Evolutionary conservation across 2,888 invertebrate genomes (phyloP).

Genomic region (Prenolepis imparis): DNA sequence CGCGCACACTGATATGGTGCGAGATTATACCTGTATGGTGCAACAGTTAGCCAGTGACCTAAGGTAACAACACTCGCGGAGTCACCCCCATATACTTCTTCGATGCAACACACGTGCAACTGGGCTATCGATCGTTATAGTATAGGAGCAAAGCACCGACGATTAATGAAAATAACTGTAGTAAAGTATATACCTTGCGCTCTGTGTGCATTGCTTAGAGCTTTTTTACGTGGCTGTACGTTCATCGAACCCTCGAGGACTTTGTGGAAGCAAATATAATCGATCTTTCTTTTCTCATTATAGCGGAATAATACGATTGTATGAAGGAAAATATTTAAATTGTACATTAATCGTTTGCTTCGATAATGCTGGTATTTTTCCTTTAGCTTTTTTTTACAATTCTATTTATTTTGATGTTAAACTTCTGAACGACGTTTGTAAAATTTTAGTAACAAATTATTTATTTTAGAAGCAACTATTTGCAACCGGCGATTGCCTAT

Average conservation of each 20-base stretch:
- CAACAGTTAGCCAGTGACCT: constrained; percentile 81
- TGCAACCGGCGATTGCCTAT: neutral
- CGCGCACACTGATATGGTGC: constrained; percentile 70
- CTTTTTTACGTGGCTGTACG: constrained; percentile 66
- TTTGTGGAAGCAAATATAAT: constrained; percentile 55
- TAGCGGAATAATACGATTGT: constrained; percentile 26
- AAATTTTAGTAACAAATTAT: neutral
- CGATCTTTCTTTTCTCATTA: constrained; percentile 26
- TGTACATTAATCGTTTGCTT: neutral
- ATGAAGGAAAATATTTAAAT: constrained; percentile 24
- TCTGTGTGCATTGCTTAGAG: constrained; percentile 67
- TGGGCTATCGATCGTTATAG: constrained; percentile 83
- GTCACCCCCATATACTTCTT: constrained; percentile 75
- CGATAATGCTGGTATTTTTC: neutral
- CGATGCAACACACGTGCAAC: constrained; percentile 83
- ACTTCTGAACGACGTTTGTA: neutral
- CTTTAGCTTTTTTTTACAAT: neutral
- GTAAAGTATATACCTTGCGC: constrained; percentile 72
- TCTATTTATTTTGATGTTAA: neutral
- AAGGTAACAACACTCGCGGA: constrained; percentile 76
- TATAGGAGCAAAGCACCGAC: constrained; percentile 79
- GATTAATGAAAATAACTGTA: constrained; percentile 82
- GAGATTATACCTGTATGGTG: constrained; percentile 75
- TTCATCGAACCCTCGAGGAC: constrained; percentile 61
- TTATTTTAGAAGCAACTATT: neutral